Evolutionary conservation across 2,797 vertebrate genomes (phyloP).

Genomic region (Simalia tracyae): DNA sequence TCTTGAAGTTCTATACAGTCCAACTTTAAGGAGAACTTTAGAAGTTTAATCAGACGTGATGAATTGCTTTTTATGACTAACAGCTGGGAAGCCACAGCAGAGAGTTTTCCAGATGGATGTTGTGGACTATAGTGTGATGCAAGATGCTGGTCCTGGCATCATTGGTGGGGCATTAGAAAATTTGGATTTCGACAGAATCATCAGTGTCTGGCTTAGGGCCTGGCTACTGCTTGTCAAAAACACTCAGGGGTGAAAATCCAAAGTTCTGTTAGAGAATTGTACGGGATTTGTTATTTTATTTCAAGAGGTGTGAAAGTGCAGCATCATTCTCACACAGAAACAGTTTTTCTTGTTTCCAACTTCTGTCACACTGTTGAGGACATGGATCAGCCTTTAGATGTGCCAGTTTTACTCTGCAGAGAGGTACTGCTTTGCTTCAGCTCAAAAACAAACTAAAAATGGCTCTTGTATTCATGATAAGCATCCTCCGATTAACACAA

Average conservation of each 20-base stretch:
- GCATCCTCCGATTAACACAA: neutral
- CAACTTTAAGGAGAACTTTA: neutral
- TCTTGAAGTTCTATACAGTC: neutral
- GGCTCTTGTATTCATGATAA: neutral
- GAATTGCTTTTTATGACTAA: neutral
- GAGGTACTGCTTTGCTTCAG: neutral
- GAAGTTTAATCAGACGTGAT: neutral
- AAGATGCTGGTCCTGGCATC: neutral
- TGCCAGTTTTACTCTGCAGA: neutral
- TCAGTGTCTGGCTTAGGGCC: neutral
- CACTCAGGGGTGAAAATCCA: neutral
- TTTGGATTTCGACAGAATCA: too few relatives aligned
- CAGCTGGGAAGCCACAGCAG: neutral
- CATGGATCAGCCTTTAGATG: neutral
- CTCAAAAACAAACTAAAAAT: neutral
- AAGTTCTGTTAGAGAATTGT: neutral
- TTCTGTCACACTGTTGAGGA: neutral
- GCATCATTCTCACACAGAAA: neutral
- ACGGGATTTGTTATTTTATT: neutral
- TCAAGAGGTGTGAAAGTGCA: neutral
- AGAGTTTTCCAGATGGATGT: neutral
- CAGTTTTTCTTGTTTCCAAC: neutral
- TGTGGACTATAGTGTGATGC: neutral
- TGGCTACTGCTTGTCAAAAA: neutral
- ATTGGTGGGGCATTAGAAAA: too few relatives aligned